Evolutionary conservation across 2,113 vertebrate genomes (phyloP).

Genomic region (Geococcyx californianus): DNA sequence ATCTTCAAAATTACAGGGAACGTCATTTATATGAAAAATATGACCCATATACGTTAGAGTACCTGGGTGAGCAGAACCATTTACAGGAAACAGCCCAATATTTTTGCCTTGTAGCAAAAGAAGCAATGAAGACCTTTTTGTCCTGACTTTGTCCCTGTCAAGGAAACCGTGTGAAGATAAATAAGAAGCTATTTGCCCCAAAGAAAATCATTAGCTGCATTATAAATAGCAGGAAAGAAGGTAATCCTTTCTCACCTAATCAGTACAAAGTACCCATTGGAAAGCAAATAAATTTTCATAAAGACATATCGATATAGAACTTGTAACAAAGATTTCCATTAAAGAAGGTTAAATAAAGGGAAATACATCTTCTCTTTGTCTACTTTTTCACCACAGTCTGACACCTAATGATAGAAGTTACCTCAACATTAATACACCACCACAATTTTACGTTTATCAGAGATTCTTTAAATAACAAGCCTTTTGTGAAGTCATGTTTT

Average conservation of each 20-base stretch:
- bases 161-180: constrained; percentile 18
- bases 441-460: background rate
- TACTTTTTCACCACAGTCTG: background rate
- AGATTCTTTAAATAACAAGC: background rate
- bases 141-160: constrained; percentile 8
- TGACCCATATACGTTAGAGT: background rate
- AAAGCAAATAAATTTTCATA: constrained; percentile 57
- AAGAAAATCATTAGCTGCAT: constrained; percentile 38
- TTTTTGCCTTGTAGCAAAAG: background rate
- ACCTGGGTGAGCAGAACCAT: background rate
- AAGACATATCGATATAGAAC: constrained; percentile 11
- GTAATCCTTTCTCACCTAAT: constrained; percentile 14
- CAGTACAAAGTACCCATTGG: background rate
- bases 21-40: background rate
- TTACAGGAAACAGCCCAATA: background rate
- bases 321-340: constrained; percentile 15
- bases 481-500: background rate
- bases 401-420: background rate
- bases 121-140: background rate
- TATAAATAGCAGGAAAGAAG: constrained; percentile 33
- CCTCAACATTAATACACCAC: background rate
- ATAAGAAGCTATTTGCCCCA: constrained; percentile 1
- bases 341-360: constrained; percentile 11
- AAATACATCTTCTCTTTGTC: background rate
- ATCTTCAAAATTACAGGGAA: background rate